Evolutionary conservation across 2,888 invertebrate species (phyloP).

Genomic region (Stenolophus ochropezus): DNA sequence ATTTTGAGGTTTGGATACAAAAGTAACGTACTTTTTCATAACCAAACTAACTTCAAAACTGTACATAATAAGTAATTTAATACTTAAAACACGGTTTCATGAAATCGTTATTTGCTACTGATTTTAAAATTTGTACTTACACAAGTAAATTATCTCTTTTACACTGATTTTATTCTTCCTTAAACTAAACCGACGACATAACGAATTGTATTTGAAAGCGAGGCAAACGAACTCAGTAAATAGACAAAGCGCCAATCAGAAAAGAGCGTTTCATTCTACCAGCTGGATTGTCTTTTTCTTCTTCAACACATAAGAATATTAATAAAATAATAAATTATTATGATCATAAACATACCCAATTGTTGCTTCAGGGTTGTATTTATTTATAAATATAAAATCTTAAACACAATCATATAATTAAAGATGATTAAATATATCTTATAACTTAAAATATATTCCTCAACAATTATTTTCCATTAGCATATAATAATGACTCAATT

Average conservation of each 20-base stretch:
- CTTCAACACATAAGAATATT: background rate
- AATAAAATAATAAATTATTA: background rate
- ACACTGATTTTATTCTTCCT: constrained; percentile 21
- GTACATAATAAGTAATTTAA: background rate
- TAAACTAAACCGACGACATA: constrained; percentile 51
- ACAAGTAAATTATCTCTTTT: constrained; percentile 30
- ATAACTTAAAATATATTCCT: no score
- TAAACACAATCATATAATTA: background rate
- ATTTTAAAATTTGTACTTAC: constrained; percentile 32
- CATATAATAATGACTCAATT: background rate
- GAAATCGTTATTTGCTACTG: background rate
- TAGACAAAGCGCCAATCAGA: constrained; percentile 37
- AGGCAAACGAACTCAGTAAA: constrained; percentile 44
- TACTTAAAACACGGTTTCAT: background rate
- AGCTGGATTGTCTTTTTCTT: constrained; percentile 45
- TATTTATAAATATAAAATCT: background rate
- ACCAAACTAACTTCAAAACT: background rate
- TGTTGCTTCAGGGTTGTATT: background rate
- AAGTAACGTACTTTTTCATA: constrained; percentile 32
- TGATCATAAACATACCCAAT: background rate
- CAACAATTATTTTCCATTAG: no score
- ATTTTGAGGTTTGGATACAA: constrained; percentile 15
- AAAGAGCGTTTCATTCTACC: constrained; percentile 9
- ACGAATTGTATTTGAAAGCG: constrained; percentile 51
- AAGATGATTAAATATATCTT: background rate